Conservation (phyloP, 2,797 vertebrate genomes). For the Poeciliopsis paucimaculata region DNA sequence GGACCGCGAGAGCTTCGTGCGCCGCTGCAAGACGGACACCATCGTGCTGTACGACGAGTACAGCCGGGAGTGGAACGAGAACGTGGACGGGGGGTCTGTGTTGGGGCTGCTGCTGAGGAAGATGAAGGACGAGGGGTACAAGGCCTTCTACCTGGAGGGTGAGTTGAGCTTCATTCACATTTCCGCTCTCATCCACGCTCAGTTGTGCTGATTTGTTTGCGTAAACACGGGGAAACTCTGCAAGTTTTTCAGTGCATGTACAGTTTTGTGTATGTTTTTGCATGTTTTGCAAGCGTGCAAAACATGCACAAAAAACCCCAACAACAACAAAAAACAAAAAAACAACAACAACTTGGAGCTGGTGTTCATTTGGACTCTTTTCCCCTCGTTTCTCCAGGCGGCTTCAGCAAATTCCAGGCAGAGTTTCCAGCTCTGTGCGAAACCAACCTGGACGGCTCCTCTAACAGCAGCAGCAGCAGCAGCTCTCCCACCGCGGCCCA, state of each 20-base stretch:
- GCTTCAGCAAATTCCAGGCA: slow-evolving; percentile 94
- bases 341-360: neutral
- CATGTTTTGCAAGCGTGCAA: neutral
- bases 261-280: neutral
- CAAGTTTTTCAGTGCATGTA: too few species aligned
- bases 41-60: slow-evolving; percentile 92
- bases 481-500: slow-evolving; percentile 90
- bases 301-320: neutral
- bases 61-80: slow-evolving; percentile 94
- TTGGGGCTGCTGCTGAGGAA: slow-evolving; percentile 89
- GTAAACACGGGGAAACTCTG: neutral
- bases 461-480: slow-evolving; percentile 75
- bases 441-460: slow-evolving; percentile 89
- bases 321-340: too few species aligned
- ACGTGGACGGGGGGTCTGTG: slow-evolving; percentile 89
- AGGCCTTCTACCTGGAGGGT: slow-evolving; percentile 93
- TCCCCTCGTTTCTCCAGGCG: slow-evolving; percentile 67
- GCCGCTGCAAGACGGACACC: slow-evolving; percentile 89
- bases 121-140: slow-evolving; percentile 93
- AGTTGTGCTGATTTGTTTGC: neutral
- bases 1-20: slow-evolving; percentile 88
- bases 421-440: slow-evolving; percentile 92
- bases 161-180: slow-evolving; percentile 61
- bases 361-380: neutral
- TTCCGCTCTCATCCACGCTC: neutral